A percentile compares a stretch with the other conserved stretches of the same genome.
phyloP scores from a whole-genome alignment of 37 sponge, comb jelly and placozoan species.

The Halisarca cf. caerulea region DNA sequence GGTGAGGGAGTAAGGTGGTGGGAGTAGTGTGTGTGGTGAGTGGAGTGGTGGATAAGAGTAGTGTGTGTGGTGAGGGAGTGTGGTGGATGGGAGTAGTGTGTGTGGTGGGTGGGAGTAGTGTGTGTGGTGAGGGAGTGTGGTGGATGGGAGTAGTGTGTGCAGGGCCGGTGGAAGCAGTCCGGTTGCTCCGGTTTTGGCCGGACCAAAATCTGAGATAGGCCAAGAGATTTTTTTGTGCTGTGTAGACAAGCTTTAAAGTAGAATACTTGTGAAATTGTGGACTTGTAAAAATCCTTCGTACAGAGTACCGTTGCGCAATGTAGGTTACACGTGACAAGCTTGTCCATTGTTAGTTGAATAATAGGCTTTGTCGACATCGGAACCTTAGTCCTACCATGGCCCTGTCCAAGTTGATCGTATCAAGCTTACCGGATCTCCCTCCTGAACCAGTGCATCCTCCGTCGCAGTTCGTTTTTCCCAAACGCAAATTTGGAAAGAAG shows the following conservation, averaged over 20 bases:
- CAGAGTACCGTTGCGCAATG: too few species aligned
- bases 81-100: too few species aligned
- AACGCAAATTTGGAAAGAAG: constrained; percentile 22
- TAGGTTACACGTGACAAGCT: too few species aligned
- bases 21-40: too few species aligned
- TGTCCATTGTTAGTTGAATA: too few species aligned
- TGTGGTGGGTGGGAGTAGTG: too few species aligned
- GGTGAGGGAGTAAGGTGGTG: too few species aligned
- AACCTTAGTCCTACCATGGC: too few species aligned
- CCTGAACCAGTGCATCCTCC: neutral
- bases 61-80: too few species aligned
- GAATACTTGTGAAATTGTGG: neutral
- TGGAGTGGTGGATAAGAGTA: too few species aligned
- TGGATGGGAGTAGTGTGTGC: neutral
- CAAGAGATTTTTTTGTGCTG: neutral
- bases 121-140: too few species aligned
- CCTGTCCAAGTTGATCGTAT: neutral
- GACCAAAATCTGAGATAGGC: constrained; percentile 27
- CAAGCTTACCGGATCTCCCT: constrained; percentile 20
- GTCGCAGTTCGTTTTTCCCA: neutral
- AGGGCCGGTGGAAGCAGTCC: constrained; percentile 29
- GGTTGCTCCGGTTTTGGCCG: constrained; percentile 28
- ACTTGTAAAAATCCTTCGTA: neutral
- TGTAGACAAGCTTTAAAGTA: neutral
- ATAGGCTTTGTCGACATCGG: too few species aligned